These are phyloP conservation scores for Muscidifurax raptorellus DNA, from an alignment of 1,140 invertebrate species.

Conservation along the genomic window DNA sequence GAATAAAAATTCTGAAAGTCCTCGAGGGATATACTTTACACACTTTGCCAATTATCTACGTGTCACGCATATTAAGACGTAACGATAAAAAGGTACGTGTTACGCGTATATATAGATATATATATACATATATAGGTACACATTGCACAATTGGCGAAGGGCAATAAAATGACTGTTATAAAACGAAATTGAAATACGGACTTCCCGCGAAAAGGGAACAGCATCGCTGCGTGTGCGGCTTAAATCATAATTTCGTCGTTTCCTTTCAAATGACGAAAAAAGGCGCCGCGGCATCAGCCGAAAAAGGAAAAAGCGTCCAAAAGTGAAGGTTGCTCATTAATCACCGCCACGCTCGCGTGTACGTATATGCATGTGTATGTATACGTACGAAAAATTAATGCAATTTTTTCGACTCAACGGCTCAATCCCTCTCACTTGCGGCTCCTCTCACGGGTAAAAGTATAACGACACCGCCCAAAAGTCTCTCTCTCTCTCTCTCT, in stretches of 20 bases:
- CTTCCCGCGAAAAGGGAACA: not conserved
- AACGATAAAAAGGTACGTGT: not conserved
- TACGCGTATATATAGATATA: not conserved
- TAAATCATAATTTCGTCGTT: constrained; percentile 18
- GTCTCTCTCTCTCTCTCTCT: not conserved
- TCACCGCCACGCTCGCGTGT: constrained; percentile 56
- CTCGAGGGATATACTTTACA: too few relatives aligned
- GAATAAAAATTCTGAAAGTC: not conserved
- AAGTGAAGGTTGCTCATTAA: constrained; percentile 43
- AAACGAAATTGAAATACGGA: not conserved
- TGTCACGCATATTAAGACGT: not conserved
- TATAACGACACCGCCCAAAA: constrained; percentile 8
- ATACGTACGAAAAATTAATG: constrained; percentile 34
- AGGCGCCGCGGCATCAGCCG: not conserved
- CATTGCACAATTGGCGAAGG: not conserved
- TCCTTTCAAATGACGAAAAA: not conserved
- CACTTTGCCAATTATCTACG: not conserved
- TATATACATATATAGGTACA: too few relatives aligned
- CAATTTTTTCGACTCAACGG: constrained; percentile 16
- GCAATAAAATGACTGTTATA: too few relatives aligned
- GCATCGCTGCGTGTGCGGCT: not conserved
- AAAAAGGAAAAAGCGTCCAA: constrained; percentile 13
- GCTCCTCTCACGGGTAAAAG: constrained; percentile 1
- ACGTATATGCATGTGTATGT: not conserved
- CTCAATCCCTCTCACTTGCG: constrained; percentile 39